phyloP scores from a whole-genome alignment of 2,888 invertebrate species.

The Callimorpha dominula region DNA sequence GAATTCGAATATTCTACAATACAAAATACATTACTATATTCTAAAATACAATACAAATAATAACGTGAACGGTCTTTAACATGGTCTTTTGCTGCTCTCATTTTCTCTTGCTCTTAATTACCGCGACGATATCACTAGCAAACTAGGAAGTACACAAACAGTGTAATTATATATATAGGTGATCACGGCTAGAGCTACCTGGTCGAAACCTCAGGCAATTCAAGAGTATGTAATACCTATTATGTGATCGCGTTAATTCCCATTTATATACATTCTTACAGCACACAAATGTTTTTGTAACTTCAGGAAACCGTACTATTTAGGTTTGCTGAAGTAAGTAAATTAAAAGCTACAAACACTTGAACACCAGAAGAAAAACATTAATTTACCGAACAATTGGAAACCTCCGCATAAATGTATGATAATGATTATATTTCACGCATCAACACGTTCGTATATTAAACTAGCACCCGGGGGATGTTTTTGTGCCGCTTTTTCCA shows the following conservation, averaged over 20 bases:
- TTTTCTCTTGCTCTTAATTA: not conserved
- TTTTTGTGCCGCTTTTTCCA: constrained; percentile 60
- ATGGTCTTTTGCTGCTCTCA: not conserved
- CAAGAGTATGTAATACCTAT: too few relatives aligned
- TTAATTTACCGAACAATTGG: constrained; percentile 17
- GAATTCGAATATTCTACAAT: not conserved
- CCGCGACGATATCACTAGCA: not conserved
- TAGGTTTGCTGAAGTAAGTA: not conserved
- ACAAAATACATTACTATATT: not conserved
- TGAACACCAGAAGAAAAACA: not conserved
- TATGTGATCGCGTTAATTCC: too few relatives aligned
- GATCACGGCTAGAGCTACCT: too few relatives aligned
- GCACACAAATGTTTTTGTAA: not conserved
- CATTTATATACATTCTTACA: too few relatives aligned
- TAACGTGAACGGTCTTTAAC: not conserved
- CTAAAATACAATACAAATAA: not conserved
- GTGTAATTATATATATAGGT: too few relatives aligned
- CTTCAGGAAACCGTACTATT: not conserved
- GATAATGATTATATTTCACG: constrained; percentile 49
- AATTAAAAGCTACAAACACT: not conserved
- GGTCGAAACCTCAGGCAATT: too few relatives aligned
- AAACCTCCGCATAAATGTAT: constrained; percentile 28
- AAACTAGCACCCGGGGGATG: constrained; percentile 55
- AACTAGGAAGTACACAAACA: not conserved
- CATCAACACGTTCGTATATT: constrained; percentile 61